These are phyloP conservation scores for Gymnogyps californianus DNA, from an alignment of 2,113 vertebrate genomes.

Conservation along the genomic window DNA sequence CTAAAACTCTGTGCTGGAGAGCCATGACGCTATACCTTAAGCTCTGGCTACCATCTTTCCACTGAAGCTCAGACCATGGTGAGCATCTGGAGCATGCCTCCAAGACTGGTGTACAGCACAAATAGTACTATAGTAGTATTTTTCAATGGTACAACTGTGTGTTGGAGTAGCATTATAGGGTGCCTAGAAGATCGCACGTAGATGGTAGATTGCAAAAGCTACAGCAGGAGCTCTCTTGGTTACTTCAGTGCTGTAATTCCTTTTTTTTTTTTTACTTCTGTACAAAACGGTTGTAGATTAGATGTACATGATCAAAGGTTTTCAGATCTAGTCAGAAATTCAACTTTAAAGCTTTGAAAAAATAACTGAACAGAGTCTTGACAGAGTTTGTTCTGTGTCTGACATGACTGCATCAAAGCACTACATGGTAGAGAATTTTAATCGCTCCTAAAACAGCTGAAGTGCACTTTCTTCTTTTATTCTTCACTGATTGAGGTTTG, in stretches of 20 bases:
- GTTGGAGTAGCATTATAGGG: not conserved
- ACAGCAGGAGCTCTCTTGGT: not conserved
- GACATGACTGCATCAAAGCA: conserved; percentile 24
- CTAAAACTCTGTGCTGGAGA: not conserved
- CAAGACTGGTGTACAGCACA: not conserved
- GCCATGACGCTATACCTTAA: not conserved
- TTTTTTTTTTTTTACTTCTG: not conserved
- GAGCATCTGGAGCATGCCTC: fast-evolving
- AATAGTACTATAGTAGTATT: no score
- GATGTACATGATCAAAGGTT: conserved; percentile 6
- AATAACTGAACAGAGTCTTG: conserved; percentile 20
- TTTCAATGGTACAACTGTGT: not conserved
- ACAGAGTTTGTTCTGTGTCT: conserved; percentile 32
- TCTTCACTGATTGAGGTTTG: not conserved
- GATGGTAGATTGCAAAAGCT: not conserved
- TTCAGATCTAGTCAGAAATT: conserved; percentile 39
- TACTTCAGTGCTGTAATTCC: not conserved
- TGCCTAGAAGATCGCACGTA: not conserved
- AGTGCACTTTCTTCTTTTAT: not conserved
- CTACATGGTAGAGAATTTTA: conserved; percentile 10
- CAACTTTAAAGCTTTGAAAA: conserved; percentile 53
- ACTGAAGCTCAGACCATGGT: not conserved
- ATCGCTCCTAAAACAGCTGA: not conserved
- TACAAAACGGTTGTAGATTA: not conserved
- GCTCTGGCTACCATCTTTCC: not conserved